A percentile compares a stretch with the other conserved stretches of the same genome.
Conservation (phyloP, 1,140 invertebrate species). For the Brachionus rotundiformis region DNA sequence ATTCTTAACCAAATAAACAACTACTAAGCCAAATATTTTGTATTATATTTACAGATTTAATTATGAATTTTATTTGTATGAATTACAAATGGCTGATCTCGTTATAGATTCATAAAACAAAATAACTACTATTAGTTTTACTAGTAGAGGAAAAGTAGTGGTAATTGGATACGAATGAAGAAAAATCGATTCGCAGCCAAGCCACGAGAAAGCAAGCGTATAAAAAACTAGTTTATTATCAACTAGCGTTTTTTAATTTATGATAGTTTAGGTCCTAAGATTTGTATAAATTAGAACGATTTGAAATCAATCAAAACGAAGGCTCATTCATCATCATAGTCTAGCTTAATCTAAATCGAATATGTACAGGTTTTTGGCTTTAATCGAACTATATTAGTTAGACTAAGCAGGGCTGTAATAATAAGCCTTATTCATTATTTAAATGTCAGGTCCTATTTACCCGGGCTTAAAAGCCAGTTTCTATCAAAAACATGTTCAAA, state of each 20-base stretch:
- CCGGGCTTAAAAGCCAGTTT: not conserved
- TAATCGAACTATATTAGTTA: conserved; percentile 10
- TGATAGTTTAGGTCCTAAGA: conserved; percentile 2
- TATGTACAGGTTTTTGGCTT: not conserved
- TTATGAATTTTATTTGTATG: conserved; percentile 18
- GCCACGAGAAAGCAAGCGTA: conserved; percentile 13
- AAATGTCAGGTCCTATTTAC: conserved; percentile 1
- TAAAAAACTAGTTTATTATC: not conserved
- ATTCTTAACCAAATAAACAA: not conserved
- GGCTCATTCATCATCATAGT: conserved; percentile 7
- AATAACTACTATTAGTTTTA: not conserved
- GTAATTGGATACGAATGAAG: not conserved
- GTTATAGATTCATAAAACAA: not conserved
- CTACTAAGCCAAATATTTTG: conserved; percentile 17
- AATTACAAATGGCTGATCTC: conserved; percentile 44
- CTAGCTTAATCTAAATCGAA: not conserved
- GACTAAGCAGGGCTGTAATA: not conserved
- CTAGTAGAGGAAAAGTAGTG: not conserved
- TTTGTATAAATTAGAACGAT: conserved; percentile 17
- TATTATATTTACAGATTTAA: conserved; percentile 38
- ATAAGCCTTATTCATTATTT: not conserved
- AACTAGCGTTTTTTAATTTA: conserved; percentile 10
- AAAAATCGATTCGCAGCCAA: conserved; percentile 17
- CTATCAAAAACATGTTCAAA: not conserved
- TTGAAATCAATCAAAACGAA: not conserved